phyloP scores from a whole-genome alignment of 2,888 invertebrate species.

The Meloe dianella region DNA sequence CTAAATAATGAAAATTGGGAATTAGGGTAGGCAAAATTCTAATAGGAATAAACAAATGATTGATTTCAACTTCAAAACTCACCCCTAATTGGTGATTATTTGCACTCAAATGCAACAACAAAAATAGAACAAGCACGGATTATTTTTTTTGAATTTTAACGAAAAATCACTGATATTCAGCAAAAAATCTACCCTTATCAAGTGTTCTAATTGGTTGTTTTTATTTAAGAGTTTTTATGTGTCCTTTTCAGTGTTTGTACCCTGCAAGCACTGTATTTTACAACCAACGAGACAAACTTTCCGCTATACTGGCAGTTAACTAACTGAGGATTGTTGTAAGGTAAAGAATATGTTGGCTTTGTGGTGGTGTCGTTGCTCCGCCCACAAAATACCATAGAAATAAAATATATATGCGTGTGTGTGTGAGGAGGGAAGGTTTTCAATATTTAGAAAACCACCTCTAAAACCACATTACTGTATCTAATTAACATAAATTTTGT shows the following conservation, averaged over 20 bases:
- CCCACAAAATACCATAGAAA: conserved; percentile 31
- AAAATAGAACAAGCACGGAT: not conserved
- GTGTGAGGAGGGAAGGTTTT: conserved; percentile 39
- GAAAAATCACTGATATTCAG: not conserved
- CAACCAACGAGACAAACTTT: not conserved
- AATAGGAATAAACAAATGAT: too few species aligned
- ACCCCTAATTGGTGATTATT: not conserved
- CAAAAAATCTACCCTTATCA: too few species aligned
- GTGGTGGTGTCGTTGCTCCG: conserved; percentile 40
- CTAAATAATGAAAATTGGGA: not conserved
- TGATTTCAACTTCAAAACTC: too few species aligned
- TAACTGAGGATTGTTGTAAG: conserved; percentile 41
- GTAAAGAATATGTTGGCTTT: conserved; percentile 47
- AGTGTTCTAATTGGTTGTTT: not conserved
- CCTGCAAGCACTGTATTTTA: not conserved
- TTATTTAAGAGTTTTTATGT: too few species aligned
- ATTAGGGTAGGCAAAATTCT: too few species aligned
- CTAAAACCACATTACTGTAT: conserved; percentile 53
- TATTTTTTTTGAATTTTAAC: not conserved
- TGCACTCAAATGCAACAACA: not conserved
- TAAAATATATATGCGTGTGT: not conserved
- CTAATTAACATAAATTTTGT: conserved; percentile 57
- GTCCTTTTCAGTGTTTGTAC: not conserved
- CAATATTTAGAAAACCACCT: conserved; percentile 40
- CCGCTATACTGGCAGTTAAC: not conserved